Base-by-base conservation (phyloP, 2,888 invertebrate genomes). In the Caenorhabditis drosophilae region DNA sequence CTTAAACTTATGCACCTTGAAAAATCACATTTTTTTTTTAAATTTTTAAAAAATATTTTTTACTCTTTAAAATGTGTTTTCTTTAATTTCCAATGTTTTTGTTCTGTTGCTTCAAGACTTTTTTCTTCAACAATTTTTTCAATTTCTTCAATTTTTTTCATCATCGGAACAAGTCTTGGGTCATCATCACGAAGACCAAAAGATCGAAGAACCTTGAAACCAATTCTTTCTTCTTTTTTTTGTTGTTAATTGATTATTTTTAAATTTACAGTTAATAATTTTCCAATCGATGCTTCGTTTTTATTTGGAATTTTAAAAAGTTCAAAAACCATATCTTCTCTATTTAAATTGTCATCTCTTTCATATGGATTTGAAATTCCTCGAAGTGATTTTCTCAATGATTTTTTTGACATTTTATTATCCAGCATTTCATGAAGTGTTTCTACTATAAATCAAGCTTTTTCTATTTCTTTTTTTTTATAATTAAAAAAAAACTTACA, bases 221-320 rank as follows among this genome's bases (percentile, higher is more conserved):
- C 20, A 18, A 25, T n/a, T 44, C 16, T 42, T 31, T 26, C 11
- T 9, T 2, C n/a, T 27, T 15, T 26, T 25, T 35, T 45, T 25
- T 25, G 6, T 6, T 20, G 22, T 7, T 18, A 40, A n/a, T n/a
- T n/a, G n/a, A n/a, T n/a, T 18, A 16, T 4, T 40, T n/a, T 40
- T 2, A 27, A 2, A 27, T 18, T 27, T 27, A 27, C 44, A 4
- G 26, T 9, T 16, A 45, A 27, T 16, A 45, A 16, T 16, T 45
- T 45, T 27, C 44, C 44, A 27, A 27, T 45, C n/a, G 44, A 26
- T 27, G 44, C 27, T 23, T 81, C 78, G 23, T 78, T 70, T 51
- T 73, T 76, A 41, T 77, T 73, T 6, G 80, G 79, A n/a, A 79
- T 68, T 59, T 80, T 81, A 72, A 80, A 80, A 25, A 77, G 50